Evolutionary conservation across 1,140 invertebrate species (phyloP), one percentile per base, ranked within the genome.

Genomic region (Drosophila bocqueti): DNA sequence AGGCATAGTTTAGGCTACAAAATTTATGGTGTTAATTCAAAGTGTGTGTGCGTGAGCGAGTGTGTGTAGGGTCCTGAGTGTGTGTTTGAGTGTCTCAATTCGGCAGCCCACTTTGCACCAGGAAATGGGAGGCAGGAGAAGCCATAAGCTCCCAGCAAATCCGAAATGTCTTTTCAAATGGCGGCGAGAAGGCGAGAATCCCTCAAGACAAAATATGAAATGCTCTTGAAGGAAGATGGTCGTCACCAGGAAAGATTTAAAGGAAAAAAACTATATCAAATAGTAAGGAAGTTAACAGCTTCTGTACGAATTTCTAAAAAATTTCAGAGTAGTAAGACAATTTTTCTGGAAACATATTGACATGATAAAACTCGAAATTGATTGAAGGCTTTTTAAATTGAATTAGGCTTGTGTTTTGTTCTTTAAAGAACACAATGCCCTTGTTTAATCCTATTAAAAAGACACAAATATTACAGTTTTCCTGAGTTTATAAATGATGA

Each of bases 21-120:
- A 81, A 87, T 87, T 87, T 89, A 87, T 87, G 85, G 85, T 89
- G 84, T 87, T 87, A 90, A 90, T 87, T 83, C 74, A 69, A 81
- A 89, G 73, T 74, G 66, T 62, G 63, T 69, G 49, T 62, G 46
- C 42, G 43, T 43, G 63, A 40, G 46, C 26, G 24, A 24, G 45
- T 49, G 62, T 49, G 54, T 52, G 60, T 18, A 38, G 57, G 40
- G 40, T 54, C 18, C 40, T 52, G 57, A 59, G 64, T 64, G 67
- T 66, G 43, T 71, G 43, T 47, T 50, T 34, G 47, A 47, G 63
- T 62, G 86, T 80, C 76, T 69, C 72, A 89, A 81, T 87, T 83
- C 67, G 64, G 63, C 47, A 52, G 63, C 64, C 71, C 72, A 79
- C 76, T 76, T 86, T 68, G 49, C 66, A 76, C 64, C 81, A 81